Conservation (phyloP, 2,888 invertebrate species). For the Habroteleia sp. region DNA sequence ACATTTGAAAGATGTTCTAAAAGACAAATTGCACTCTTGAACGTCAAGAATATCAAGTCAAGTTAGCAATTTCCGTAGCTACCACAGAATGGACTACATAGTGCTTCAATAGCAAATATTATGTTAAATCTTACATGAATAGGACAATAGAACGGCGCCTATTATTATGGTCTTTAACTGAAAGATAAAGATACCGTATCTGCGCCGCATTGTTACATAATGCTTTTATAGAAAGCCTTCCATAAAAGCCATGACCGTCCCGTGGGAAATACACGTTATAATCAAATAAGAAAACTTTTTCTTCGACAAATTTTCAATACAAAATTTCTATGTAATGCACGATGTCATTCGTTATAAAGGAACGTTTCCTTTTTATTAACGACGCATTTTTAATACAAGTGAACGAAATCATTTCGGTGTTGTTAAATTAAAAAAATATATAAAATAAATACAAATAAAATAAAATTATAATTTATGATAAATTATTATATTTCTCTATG, state of each 20-base stretch:
- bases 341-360: constrained; percentile 7
- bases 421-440: no score
- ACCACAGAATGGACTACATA: constrained; percentile 68
- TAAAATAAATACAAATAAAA: no score
- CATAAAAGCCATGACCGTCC: constrained; percentile 68
- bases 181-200: constrained; percentile 74
- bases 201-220: constrained; percentile 74
- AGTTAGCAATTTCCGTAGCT: constrained; percentile 66
- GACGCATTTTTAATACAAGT: no score
- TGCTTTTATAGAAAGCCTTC: constrained; percentile 63
- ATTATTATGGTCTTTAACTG: constrained; percentile 76
- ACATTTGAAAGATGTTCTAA: no score
- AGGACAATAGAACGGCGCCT: constrained; percentile 75
- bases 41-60: constrained; percentile 53
- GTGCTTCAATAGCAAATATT: constrained; percentile 80
- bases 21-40: constrained; percentile 31
- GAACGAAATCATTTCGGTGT: no score
- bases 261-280: constrained; percentile 72
- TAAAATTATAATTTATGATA: no score
- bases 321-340: constrained; percentile 18
- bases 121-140: constrained; percentile 80
- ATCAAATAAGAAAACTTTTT: constrained; percentile 35
- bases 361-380: no score
- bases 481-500: no score
- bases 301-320: constrained; percentile 31